Base-by-base conservation (phyloP, 2,113 vertebrate genomes). In the Onychostoma macrolepis region DNA sequence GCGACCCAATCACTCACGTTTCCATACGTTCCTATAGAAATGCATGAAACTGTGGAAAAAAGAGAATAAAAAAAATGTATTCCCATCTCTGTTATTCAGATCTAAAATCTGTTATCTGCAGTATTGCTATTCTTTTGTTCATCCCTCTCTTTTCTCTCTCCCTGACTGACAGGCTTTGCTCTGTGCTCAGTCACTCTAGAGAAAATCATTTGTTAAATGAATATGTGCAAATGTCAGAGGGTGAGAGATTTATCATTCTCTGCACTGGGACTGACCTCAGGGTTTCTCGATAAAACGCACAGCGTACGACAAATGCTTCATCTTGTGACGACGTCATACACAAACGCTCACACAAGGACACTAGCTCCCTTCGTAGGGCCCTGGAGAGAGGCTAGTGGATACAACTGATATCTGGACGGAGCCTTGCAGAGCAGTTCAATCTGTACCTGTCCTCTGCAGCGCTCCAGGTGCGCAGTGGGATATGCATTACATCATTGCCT, bases 401-500 rank as follows among this genome's bases (percentile, higher is more conserved):
- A 38, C 1, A 75, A 67, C 8, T 28, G 50, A 21, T 41, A 80
- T 74, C n/a, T 45, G 50, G 12, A 85, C 19, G 43, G 28, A 87
- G 72, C 26, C 48, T 48, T 65, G 83, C 48, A 58, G 83, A 84
- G 50, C 11, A 33, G 48, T 72, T 74, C 81, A 83, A 83, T 84
- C 69, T 74, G 48, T 88, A 90, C 89, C 89, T 90, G 89, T 88
- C 80, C 87, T 90, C 87, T 85, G 89, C 89, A 88, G 75, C 89
- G 72, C 80, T 78, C 87, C 89, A 88, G 89, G 89, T 90, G 87
- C 86, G 85, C 84, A 79, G 80, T 87, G 83, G 88, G 86, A 88
- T 88, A 86, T 71, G 80, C 89, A 90, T 90, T 88, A 90, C 89
- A 86, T 90, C 89, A 90, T 88, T 74, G 84, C 87, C 83, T 87